Evolutionary conservation across 1,140 invertebrate species (phyloP), one percentile per base, ranked within the genome.

Genomic region (Microplitis mediator): DNA sequence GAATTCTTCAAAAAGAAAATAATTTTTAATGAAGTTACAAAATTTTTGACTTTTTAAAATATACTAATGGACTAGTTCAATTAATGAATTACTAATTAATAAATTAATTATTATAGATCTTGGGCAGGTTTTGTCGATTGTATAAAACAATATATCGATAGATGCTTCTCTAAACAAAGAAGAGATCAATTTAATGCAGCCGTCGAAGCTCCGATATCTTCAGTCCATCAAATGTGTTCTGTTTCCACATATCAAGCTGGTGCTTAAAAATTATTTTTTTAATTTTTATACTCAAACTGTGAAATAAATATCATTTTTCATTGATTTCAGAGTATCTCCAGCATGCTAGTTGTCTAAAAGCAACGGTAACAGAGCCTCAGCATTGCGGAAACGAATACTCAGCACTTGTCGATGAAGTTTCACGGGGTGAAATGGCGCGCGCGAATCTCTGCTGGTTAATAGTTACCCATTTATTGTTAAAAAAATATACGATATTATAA

Each of bases 101-200:
- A 39, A 39, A 6, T 39, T 39, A 14, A 65, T 65, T 34, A 32
- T 54, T 64, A 56, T 69, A 89, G 88, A 75, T 89, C 88, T 4
- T 90, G 90, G 90, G 87, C 87, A 35, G 78, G 83, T 45, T 90
- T 91, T 73, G 89, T 91, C 0, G 88, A 90, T 66, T 90, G 89
- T 74, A 85, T 90, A 39, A 88, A 88, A 69, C 77, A 80, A 11
- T 91, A 90, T 78, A 91, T 89, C 5, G 89, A 90, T 66, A 80
- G 84, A 60, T 91, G 90, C 75, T 90, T 90, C 71, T 89, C 88
- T 0, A 88, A 89, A 54, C 81, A 86, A 52, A 83, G 88, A 69
- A 79, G 86, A 68, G 84, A 87, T 52, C 86, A 89, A 71, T 90
- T 91, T 74, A 90, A 90, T 79, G 87, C 87, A 63, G 90, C 89